Base-by-base conservation (phyloP, 2,113 vertebrate genomes). In the Podiceps cristatus region DNA sequence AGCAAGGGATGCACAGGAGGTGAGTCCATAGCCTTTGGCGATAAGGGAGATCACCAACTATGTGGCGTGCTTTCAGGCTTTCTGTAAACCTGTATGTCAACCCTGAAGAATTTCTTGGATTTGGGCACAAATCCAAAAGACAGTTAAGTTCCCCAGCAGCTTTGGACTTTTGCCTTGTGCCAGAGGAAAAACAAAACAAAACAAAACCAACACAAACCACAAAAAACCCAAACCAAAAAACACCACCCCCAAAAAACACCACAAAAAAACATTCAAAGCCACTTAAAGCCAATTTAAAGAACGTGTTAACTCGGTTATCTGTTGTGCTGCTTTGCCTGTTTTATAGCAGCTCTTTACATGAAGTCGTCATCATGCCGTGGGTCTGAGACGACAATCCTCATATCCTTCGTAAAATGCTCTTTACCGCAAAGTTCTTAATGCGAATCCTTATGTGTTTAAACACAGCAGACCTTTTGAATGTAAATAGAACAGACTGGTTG, bases 1-100 rank as follows among this genome's bases (percentile, higher is more conserved):
- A 95, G 99, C 99, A 82, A 99, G 99, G 97, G 99, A 99, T 94
- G 99, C 99, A 63, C 99, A 99, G 98, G 99, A 99, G 99, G 99
- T 99, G 98, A 98, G 98, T 97, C 84, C 84, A 74, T 86, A 88
- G 87, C 53, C 49, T 83, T 95, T 91, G 93, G 29, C 49, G 33
- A 17, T 40, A 13, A 56, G 78, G 52, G 84, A 40, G 55, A 53
- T 58, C 68, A 15, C 28, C 33, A 2, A 33, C 55, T 63, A 66
- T 15, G 35, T 33, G 55, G 13, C 5, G 9, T 77, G 52, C n/a
- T 90, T 66, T 66, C 2, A 4, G 37, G 25, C 19, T 55, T 92
- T 86, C 75, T 93, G 29, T 87, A 87, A 88, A 82, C 45, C 60
- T 60, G 2, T 49, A 87, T 52, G 58, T 64, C 6, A 2, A 31